A percentile compares a stretch with the other conserved stretches of the same genome.
Conservation (phyloP, 2,113 vertebrate genomes). For the Puffinus mauretanicus region DNA sequence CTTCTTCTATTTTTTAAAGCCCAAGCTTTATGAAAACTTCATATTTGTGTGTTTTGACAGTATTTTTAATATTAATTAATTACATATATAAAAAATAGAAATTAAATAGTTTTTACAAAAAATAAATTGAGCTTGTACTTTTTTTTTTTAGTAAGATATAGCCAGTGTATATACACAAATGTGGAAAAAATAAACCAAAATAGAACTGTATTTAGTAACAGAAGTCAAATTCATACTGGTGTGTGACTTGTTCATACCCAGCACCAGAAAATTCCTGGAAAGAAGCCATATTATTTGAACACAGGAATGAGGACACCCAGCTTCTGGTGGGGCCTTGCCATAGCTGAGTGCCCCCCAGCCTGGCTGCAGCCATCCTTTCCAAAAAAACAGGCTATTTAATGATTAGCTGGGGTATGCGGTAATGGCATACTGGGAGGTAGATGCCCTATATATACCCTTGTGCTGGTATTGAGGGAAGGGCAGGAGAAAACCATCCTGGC, state of each 20-base stretch:
- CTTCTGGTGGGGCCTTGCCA: neutral
- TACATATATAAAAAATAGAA: neutral
- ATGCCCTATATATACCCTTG: neutral
- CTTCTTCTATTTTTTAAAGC: neutral
- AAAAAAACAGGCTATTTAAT: accelerated
- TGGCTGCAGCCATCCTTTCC: neutral
- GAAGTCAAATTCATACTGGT: neutral
- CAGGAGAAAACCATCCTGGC: neutral
- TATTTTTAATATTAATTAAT: neutral
- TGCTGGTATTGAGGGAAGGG: neutral
- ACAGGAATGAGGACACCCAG: neutral
- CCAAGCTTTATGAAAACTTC: neutral
- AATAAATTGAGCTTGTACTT: neutral
- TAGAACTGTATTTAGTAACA: neutral
- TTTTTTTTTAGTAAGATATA: neutral
- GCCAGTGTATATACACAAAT: neutral
- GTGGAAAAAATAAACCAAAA: neutral
- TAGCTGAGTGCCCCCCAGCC: neutral
- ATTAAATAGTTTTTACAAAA: neutral
- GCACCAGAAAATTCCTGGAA: neutral
- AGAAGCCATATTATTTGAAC: neutral
- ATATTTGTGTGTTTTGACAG: neutral
- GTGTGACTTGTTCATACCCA: neutral
- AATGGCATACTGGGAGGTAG: too few relatives aligned
- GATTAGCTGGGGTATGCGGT: accelerated